Base-by-base conservation (phyloP, 1,140 invertebrate genomes). In the Rhopalosiphum padi region DNA sequence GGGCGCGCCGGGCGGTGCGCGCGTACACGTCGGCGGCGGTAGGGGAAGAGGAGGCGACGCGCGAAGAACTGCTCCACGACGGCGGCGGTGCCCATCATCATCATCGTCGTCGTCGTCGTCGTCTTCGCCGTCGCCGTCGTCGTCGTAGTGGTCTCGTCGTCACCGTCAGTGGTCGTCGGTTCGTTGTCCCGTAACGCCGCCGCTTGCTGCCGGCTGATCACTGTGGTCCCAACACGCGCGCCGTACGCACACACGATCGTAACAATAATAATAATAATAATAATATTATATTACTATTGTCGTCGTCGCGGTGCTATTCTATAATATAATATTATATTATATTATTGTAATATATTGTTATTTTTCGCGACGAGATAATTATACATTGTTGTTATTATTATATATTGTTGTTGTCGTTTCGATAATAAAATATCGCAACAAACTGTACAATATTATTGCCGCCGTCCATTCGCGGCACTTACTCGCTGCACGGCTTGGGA, bases 111-210 rank as follows among this genome's bases (percentile, higher is more conserved):
- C 55, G 25, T 8, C 53, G 7, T 23, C 55, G 0, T 9, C 60
- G 15, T 0, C 60, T 30, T 6, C 60, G 4, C 15, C 60, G 0
- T 6, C 60, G 11, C 18, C 60, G n/a, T n/a, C 60, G 60, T 77
- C 60, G 60, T 77, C 60, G 60, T 77, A 77, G 60, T 77, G 60
- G 60, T 77, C 82, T 82, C 77, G 53, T 86, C 91, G 21, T 83
- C 91, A 55, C 55, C 91, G 85, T 86, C 91, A 93, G 91, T 93
- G 91, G 91, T 93, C 91, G 91, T 55, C 91, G 91, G 91, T 93
- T 55, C 91, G 91, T 93, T 85, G 91, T 93, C 91, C 48, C 68
- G 91, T 85, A 93, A 86, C 91, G 91, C 82, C 91, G 91, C 91
- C 91, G 91, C 91, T 86, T 55, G 51, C 91, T 85, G 77, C 82